A percentile compares a stretch with the other conserved stretches of the same genome.
phyloP scores from a whole-genome alignment of 2,888 invertebrate genomes.

The Pristionchus exspectatus region DNA sequence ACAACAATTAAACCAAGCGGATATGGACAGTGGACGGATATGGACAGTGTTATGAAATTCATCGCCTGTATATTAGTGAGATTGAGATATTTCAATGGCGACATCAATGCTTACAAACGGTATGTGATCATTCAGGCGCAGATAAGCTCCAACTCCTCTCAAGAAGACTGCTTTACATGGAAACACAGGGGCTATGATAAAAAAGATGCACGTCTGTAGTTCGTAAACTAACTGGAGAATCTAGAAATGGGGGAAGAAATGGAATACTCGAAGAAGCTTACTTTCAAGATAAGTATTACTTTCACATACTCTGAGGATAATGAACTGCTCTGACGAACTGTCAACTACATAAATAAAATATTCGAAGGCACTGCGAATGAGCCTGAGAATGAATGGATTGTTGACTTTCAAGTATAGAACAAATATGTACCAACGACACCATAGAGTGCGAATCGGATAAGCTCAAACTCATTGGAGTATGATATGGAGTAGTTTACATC shows the following conservation, averaged over 20 bases:
- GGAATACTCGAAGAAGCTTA: not conserved
- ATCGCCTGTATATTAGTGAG: not conserved
- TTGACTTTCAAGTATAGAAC: too few species aligned
- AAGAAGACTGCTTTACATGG: not conserved
- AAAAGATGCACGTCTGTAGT: not conserved
- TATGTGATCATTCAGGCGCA: not conserved
- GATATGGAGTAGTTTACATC: not conserved
- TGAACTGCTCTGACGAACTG: not conserved
- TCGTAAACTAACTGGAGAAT: not conserved
- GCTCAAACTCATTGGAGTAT: not conserved
- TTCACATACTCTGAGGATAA: not conserved
- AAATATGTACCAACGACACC: not conserved
- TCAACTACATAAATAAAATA: not conserved
- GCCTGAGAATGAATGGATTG: not conserved
- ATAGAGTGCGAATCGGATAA: not conserved
- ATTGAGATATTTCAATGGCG: not conserved
- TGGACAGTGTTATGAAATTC: not conserved
- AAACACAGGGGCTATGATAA: not conserved
- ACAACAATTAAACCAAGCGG: not conserved
- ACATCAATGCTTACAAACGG: not conserved
- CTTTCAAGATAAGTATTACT: not conserved
- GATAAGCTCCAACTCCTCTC: not conserved
- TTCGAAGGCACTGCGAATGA: not conserved
- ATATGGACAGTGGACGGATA: too few species aligned
- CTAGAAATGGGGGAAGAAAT: not conserved